A percentile compares a stretch with the other conserved stretches of the same genome.
These are phyloP conservation scores for Pygoscelis adeliae DNA, from an alignment of 2,113 vertebrate genomes.

Conservation along the genomic window DNA sequence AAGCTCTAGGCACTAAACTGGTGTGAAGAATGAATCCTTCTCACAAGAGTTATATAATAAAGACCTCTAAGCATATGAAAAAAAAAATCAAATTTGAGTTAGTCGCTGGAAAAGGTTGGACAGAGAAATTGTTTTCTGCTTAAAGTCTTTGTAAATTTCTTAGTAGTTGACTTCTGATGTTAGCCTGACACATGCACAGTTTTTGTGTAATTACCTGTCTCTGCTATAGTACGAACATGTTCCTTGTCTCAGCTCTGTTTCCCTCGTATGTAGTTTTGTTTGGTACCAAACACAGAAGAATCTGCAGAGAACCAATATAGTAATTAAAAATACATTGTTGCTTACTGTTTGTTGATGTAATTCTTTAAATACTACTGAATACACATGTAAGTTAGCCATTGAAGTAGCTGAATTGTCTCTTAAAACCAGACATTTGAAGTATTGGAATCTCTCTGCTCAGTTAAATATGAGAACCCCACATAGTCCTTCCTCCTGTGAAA, in stretches of 20 bases:
- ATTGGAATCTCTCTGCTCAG: neutral
- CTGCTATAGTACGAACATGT: neutral
- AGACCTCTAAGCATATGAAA: neutral
- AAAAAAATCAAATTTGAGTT: neutral
- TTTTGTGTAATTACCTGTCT: neutral
- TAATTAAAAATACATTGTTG: neutral
- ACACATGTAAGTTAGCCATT: neutral
- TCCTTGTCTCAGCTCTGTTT: neutral
- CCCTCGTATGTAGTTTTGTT: neutral
- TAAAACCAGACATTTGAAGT: neutral
- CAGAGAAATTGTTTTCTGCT: neutral
- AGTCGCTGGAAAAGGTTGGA: neutral
- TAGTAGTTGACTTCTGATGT: neutral
- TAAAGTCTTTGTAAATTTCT: neutral
- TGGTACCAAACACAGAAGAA: neutral
- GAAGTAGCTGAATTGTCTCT: neutral
- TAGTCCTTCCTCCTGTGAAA: neutral
- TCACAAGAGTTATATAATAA: neutral
- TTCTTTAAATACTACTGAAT: neutral
- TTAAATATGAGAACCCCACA: neutral
- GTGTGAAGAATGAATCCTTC: conserved; percentile 8
- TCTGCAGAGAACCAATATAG: neutral
- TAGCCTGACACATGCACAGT: neutral
- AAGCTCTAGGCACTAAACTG: neutral
- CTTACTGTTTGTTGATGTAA: neutral